phyloP scores from a whole-genome alignment of 2,888 invertebrate genomes.

The Caenorhabditis angaria region DNA sequence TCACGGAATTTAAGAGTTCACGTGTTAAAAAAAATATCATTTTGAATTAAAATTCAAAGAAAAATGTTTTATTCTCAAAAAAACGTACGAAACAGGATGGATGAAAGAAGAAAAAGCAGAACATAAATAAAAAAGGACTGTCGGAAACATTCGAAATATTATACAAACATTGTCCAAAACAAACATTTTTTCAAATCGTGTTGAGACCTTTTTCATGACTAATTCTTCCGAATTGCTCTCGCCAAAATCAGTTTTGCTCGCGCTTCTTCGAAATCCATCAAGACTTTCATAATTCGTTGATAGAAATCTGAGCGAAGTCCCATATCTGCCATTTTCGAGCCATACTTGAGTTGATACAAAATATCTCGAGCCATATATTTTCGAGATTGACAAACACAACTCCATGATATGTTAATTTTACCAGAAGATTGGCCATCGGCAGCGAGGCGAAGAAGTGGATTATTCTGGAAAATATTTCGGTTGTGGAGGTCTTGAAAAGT shows the following conservation, averaged over 20 bases:
- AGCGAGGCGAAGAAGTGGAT: slow-evolving; percentile 5
- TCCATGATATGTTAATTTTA: slow-evolving; percentile 17
- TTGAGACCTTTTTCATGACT: neutral
- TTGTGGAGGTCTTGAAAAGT: neutral
- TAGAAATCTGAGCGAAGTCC: slow-evolving; percentile 59
- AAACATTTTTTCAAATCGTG: neutral
- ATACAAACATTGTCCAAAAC: slow-evolving; percentile 4
- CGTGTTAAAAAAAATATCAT: too few species aligned
- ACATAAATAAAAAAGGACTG: neutral
- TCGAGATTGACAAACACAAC: slow-evolving; percentile 48
- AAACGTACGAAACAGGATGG: neutral
- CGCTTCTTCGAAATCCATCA: slow-evolving; percentile 64
- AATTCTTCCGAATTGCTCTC: slow-evolving; percentile 29
- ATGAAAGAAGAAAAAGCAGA: too few species aligned
- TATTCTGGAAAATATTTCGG: slow-evolving; percentile 8
- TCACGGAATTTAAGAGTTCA: too few species aligned
- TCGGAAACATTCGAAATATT: neutral
- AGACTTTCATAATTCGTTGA: slow-evolving; percentile 62
- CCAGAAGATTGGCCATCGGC: slow-evolving; percentile 46
- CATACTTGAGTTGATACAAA: slow-evolving; percentile 53
- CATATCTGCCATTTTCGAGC: slow-evolving; percentile 50
- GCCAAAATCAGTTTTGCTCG: slow-evolving; percentile 53
- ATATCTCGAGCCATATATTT: slow-evolving; percentile 49
- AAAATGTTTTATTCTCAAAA: too few species aligned
- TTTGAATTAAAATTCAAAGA: too few species aligned